Evolutionary conservation across 1,140 invertebrate species (phyloP).

Genomic region (Orchesella cincta): DNA sequence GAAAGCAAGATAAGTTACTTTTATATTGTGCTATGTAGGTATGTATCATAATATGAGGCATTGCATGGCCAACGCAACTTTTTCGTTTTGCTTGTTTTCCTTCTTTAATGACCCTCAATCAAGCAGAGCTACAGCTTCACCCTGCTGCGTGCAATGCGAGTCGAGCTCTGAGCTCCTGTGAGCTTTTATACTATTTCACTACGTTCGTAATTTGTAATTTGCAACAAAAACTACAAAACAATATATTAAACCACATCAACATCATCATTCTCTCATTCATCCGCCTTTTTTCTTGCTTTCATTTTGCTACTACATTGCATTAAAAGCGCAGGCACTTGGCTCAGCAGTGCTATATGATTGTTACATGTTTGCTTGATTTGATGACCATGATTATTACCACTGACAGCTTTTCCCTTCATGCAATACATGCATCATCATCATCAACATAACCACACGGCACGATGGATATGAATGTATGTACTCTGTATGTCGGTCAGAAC

Average conservation of each 20-base stretch:
- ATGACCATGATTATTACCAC: conserved; percentile 24
- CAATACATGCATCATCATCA: neutral
- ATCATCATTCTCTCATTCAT: neutral
- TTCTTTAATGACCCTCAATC: neutral
- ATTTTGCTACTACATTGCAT: neutral
- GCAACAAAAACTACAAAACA: neutral
- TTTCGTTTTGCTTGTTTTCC: neutral
- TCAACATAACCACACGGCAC: neutral
- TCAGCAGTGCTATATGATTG: neutral
- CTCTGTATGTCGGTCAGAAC: conserved; percentile 17
- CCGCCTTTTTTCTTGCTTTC: neutral
- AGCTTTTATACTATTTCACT: neutral
- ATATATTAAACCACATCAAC: no score
- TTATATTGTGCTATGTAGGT: neutral
- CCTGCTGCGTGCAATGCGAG: neutral
- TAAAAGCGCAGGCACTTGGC: neutral
- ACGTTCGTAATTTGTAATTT: neutral
- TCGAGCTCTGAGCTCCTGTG: neutral
- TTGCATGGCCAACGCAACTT: neutral
- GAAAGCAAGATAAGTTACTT: neutral
- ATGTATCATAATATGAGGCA: neutral
- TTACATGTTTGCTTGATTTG: neutral
- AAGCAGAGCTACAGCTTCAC: neutral
- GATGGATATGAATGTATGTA: neutral
- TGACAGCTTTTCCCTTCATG: conserved; percentile 11